These are phyloP conservation scores for Tichodroma muraria DNA, from an alignment of 2,113 vertebrate genomes.

Conservation along the genomic window DNA sequence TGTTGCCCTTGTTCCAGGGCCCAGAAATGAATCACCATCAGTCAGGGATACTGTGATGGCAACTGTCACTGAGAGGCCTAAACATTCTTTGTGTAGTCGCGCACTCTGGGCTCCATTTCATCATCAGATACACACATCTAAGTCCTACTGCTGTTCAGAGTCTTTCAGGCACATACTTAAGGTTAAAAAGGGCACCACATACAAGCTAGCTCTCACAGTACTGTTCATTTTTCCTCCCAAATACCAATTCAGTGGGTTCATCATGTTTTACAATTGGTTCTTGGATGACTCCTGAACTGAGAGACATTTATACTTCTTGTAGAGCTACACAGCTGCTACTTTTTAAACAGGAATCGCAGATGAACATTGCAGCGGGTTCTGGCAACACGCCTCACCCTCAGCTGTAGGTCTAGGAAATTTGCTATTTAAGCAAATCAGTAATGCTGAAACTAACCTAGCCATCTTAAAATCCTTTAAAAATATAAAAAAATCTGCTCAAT, in stretches of 20 bases:
- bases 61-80: neutral
- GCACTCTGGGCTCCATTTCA: neutral
- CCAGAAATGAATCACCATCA: neutral
- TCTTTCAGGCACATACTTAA: neutral
- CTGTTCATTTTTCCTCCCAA: neutral
- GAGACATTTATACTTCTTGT: neutral
- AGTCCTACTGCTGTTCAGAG: neutral
- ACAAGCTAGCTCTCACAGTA: neutral
- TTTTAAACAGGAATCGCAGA: neutral
- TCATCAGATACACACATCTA: neutral
- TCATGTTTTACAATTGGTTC: neutral
- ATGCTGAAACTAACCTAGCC: neutral
- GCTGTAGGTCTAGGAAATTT: conserved; percentile 12
- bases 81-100: neutral
- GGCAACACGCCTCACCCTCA: conserved; percentile 13
- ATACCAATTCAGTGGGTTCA: neutral
- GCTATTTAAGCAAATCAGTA: conserved; percentile 18
- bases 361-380: neutral
- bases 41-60: neutral
- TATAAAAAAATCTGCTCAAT: neutral
- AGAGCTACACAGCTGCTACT: conserved; percentile 45
- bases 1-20: neutral
- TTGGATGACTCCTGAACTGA: conserved; percentile 42
- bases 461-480: neutral
- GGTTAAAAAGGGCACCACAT: neutral